phyloP scores from a whole-genome alignment of 2,113 vertebrate species.

The Mesembrinibis cayennensis region DNA sequence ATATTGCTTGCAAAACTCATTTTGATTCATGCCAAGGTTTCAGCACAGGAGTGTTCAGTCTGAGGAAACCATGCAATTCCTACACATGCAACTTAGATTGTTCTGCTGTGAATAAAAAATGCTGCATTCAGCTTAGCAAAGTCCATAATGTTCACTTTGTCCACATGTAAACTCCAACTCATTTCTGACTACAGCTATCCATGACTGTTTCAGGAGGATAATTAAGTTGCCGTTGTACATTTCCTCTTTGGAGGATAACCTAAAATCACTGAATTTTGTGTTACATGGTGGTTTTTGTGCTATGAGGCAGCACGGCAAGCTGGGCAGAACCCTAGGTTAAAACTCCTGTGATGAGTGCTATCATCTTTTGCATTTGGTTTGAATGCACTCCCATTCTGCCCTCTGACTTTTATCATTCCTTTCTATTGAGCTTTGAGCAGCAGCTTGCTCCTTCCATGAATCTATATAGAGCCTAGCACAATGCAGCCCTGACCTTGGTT shows the following conservation, averaged over 20 bases:
- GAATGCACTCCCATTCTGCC: not conserved
- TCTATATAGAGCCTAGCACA: not conserved
- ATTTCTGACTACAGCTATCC: not conserved
- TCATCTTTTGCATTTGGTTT: not conserved
- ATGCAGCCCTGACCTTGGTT: not conserved
- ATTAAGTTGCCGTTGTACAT: not conserved
- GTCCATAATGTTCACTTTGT: not conserved
- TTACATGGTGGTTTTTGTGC: not conserved
- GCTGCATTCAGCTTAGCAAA: not conserved
- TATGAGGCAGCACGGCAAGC: not conserved
- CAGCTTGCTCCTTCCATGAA: not conserved
- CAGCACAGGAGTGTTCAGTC: not conserved
- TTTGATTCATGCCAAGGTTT: conserved; percentile 28
- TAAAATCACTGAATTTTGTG: not conserved
- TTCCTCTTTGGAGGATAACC: not conserved
- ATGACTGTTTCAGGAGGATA: not conserved
- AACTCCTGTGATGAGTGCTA: not conserved
- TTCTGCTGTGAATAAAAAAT: not conserved
- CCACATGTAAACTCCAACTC: not conserved
- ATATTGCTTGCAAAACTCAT: conserved; percentile 45
- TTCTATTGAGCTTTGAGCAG: not conserved
- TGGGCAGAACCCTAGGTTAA: not conserved
- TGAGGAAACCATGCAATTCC: not conserved
- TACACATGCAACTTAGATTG: not conserved
- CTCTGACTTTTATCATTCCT: not conserved